Evolutionary conservation across 1,140 invertebrate species (phyloP).

Genomic region (Steinernema khuongi): DNA sequence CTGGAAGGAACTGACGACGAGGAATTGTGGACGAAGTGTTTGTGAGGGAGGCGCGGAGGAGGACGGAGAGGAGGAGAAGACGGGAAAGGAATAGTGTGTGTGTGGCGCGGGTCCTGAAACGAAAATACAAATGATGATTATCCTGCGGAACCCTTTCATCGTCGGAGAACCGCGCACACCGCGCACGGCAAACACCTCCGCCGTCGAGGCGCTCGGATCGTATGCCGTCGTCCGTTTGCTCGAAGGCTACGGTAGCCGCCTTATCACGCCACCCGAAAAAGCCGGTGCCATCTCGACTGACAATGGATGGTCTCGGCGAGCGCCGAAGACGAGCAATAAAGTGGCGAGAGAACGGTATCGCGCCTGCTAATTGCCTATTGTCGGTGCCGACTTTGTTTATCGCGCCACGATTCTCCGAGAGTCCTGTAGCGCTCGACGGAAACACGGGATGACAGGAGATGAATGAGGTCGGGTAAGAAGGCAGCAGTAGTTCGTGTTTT

Average conservation of each 20-base stretch:
- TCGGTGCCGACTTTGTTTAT: neutral
- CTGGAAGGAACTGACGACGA: neutral
- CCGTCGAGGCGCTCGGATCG: neutral
- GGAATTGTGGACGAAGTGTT: conserved; percentile 14
- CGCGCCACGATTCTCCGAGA: neutral
- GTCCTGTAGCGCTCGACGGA: neutral
- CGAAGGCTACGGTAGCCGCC: neutral
- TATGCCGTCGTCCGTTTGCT: neutral
- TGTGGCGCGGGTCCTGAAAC: conserved; percentile 2
- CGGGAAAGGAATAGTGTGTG: neutral
- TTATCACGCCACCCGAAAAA: neutral
- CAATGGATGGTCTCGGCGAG: neutral
- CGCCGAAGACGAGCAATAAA: neutral
- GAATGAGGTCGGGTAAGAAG: no score
- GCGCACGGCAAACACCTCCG: neutral
- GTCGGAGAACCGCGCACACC: neutral
- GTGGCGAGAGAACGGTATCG: conserved; percentile 6
- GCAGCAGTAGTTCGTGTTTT: no score
- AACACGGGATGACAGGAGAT: neutral
- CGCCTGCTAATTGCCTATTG: conserved; percentile 1
- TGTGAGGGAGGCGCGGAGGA: no score
- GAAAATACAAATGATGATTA: conserved; percentile 16
- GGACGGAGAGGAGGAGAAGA: neutral
- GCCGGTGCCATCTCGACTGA: neutral
- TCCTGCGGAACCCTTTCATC: no score